Percentiles rank a stretch among this genome's conserved stretches.
phyloP scores from a whole-genome alignment of 2,888 invertebrate genomes.

The Hololepta plana region DNA sequence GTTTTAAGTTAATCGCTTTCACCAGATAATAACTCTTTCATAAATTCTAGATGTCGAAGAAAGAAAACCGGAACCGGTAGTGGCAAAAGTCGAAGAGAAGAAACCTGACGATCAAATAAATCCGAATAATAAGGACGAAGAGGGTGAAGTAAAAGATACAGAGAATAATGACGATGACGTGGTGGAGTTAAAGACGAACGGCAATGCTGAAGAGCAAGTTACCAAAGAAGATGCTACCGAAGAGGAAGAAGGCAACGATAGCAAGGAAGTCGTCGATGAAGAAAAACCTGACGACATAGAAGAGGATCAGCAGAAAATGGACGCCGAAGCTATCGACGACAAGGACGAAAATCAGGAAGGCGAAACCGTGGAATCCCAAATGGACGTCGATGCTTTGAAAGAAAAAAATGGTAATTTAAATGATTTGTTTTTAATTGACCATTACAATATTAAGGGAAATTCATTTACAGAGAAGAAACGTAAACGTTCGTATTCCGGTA shows the following conservation, averaged over 20 bases:
- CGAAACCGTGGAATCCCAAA: conserved; percentile 22
- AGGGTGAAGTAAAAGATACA: conserved; percentile 2
- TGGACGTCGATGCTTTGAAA: conserved; percentile 13
- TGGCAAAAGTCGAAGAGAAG: conserved; percentile 7
- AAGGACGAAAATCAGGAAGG: conserved; percentile 10
- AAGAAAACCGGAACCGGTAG: no score
- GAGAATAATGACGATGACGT: conserved; percentile 8
- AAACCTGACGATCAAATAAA: conserved; percentile 7
- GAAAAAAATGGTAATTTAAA: conserved; percentile 1
- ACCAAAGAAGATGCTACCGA: conserved; percentile 13
- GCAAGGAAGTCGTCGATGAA: conserved; percentile 8
- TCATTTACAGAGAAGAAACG: conserved; percentile 19
- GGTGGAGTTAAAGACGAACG: conserved; percentile 7
- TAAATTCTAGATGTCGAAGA: conserved; percentile 5
- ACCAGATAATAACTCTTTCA: not conserved
- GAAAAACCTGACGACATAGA: conserved; percentile 22
- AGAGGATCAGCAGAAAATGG: conserved; percentile 20
- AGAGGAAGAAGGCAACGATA: conserved; percentile 20
- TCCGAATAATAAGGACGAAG: conserved; percentile 5
- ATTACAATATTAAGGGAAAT: conserved; percentile 2
- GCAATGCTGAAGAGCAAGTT: conserved; percentile 21
- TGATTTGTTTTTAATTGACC: conserved; percentile 2
- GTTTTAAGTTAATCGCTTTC: not conserved
- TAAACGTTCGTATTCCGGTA: conserved; percentile 33
- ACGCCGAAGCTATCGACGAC: conserved; percentile 12